A percentile compares a stretch with the other conserved stretches of the same genome.
Evolutionary conservation across 2,797 vertebrate genomes (phyloP).

Genomic region (Chaetodon trifasciatus): DNA sequence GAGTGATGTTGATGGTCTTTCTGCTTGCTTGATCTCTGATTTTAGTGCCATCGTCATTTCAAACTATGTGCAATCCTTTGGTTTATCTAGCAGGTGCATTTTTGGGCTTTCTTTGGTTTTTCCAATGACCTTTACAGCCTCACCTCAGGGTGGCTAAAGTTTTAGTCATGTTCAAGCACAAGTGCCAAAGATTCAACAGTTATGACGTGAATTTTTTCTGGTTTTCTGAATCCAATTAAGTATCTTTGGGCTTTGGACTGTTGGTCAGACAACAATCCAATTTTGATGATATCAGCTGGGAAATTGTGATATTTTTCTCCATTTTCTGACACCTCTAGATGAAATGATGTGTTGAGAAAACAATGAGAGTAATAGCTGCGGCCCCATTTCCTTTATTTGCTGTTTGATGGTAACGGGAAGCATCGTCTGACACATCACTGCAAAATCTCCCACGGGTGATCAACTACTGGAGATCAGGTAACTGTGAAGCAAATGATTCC

Average conservation of each 20-base stretch:
- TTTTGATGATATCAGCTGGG: not conserved
- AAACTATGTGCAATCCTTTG: too few relatives aligned
- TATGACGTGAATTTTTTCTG: not conserved
- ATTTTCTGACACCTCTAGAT: not conserved
- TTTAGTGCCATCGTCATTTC: too few relatives aligned
- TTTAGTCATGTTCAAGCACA: too few relatives aligned
- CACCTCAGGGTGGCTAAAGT: too few relatives aligned
- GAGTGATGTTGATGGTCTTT: too few relatives aligned
- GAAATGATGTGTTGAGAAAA: not conserved
- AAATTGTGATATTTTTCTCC: not conserved
- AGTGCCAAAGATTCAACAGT: not conserved
- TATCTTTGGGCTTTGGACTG: not conserved
- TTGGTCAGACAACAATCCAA: not conserved
- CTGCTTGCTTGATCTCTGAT: too few relatives aligned
- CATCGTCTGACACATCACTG: not conserved
- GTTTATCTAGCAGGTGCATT: too few relatives aligned
- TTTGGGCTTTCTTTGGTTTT: too few relatives aligned
- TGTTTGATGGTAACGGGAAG: slow-evolving; percentile 1
- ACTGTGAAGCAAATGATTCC: slow-evolving; percentile 2
- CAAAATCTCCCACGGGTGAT: not conserved
- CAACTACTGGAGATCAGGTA: not conserved
- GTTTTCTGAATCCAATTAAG: not conserved
- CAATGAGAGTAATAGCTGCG: not conserved
- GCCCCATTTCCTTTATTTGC: not conserved
- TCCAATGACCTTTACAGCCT: too few relatives aligned